These are phyloP conservation scores for Alentia gelatinosa DNA, from an alignment of 2,888 invertebrate genomes.

Conservation along the genomic window DNA sequence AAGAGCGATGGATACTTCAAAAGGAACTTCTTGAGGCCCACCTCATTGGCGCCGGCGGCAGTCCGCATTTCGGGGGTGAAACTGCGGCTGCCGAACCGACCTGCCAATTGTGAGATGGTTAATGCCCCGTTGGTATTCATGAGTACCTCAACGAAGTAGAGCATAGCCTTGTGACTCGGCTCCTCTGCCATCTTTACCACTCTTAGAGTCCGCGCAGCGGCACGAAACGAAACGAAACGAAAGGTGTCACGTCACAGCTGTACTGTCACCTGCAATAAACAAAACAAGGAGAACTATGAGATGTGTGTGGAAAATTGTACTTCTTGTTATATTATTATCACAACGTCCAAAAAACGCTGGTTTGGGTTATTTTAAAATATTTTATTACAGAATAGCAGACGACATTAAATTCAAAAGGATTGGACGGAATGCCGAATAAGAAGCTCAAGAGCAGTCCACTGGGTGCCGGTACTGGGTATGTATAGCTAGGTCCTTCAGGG, in stretches of 20 bases:
- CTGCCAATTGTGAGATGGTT: conserved; percentile 97
- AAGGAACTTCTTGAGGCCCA: conserved; percentile 96
- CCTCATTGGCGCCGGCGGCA: conserved; percentile 91
- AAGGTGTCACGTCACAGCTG: conserved; percentile 52
- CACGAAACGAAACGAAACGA: conserved; percentile 53
- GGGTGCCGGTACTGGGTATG: too few relatives aligned
- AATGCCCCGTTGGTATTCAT: conserved; percentile 95
- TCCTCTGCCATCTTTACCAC: conserved; percentile 78
- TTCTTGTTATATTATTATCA: too few relatives aligned
- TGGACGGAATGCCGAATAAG: too few relatives aligned
- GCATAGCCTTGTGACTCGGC: conserved; percentile 83
- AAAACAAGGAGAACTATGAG: too few relatives aligned
- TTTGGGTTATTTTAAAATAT: too few relatives aligned
- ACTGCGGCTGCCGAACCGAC: conserved; percentile 99
- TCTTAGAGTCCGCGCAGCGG: neutral
- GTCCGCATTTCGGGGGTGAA: conserved; percentile 97
- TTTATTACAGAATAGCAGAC: too few relatives aligned
- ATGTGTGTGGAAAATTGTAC: too few relatives aligned
- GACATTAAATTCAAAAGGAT: too few relatives aligned
- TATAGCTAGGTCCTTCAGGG: too few relatives aligned
- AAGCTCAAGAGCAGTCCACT: too few relatives aligned
- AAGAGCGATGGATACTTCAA: conserved; percentile 97
- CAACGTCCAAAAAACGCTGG: too few relatives aligned
- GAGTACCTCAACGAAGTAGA: conserved; percentile 98
- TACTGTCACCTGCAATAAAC: conserved; percentile 49